These are phyloP conservation scores for Hippocampus comes DNA, from an alignment of 2,113 vertebrate species.

Conservation along the genomic window DNA sequence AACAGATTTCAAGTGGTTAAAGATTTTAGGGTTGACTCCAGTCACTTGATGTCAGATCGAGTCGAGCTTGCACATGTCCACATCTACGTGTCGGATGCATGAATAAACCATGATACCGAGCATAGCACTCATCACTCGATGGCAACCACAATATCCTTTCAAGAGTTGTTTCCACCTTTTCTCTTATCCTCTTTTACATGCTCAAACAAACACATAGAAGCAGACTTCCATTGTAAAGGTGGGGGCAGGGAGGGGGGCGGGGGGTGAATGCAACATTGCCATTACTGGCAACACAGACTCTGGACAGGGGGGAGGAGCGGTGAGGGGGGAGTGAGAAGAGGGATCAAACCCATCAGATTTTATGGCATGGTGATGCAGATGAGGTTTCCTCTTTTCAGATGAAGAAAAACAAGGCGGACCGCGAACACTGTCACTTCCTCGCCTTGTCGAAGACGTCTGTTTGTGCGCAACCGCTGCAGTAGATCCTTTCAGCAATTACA, in stretches of 20 bases:
- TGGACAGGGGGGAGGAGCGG: conserved; percentile 27
- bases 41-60: too few species aligned
- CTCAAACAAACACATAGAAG: conserved; percentile 42
- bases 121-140: not conserved
- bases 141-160: conserved; percentile 64
- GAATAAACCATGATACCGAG: not conserved
- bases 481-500: conserved; percentile 51
- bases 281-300: conserved; percentile 58
- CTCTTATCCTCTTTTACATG: conserved; percentile 21
- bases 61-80: too few species aligned
- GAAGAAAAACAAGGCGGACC: conserved; percentile 61
- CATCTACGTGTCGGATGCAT: not conserved
- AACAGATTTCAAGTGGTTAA: not conserved
- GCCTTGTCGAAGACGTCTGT: conserved; percentile 42
- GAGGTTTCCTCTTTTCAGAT: conserved; percentile 68
- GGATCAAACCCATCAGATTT: conserved; percentile 68
- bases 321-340: conserved; percentile 1
- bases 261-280: conserved; percentile 54
- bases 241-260: not conserved
- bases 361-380: conserved; percentile 73
- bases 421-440: conserved; percentile 52
- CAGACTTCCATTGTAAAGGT: conserved; percentile 53
- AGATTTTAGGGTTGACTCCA: not conserved
- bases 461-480: conserved; percentile 45
- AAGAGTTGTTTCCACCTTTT: conserved; percentile 23